Evolutionary conservation across 2,888 invertebrate species (phyloP).

Genomic region (Pristionchus fissidentatus): DNA sequence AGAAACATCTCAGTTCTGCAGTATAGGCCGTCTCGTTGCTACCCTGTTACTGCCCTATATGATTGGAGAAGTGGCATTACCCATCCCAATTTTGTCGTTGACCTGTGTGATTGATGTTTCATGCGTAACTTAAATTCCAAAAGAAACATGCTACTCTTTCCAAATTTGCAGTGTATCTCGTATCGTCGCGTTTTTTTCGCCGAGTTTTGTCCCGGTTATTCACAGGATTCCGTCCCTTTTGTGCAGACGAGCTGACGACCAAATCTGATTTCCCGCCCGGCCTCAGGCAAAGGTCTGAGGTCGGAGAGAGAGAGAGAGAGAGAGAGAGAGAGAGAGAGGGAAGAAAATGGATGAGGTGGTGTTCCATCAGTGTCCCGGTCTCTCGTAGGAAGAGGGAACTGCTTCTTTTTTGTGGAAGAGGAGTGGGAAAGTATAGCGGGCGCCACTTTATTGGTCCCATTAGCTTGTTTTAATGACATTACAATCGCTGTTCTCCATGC

Average conservation of each 20-base stretch:
- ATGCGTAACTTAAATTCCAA: too few species aligned
- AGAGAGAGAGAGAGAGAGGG: slow-evolving; percentile 9
- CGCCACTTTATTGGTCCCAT: neutral
- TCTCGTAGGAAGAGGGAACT: neutral
- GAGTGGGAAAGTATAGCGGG: neutral
- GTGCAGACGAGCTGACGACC: neutral
- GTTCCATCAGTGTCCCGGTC: slow-evolving; percentile 27
- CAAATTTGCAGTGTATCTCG: too few species aligned
- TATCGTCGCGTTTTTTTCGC: too few species aligned
- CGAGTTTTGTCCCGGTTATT: too few species aligned
- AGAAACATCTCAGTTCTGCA: too few species aligned
- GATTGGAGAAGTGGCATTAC: too few species aligned
- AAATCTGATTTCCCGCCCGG: slow-evolving; percentile 6
- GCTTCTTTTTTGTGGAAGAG: neutral
- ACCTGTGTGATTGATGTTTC: too few species aligned
- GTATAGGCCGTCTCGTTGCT: too few species aligned
- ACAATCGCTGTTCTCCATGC: neutral
- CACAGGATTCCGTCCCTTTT: too few species aligned
- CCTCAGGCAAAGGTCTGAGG: slow-evolving; percentile 6
- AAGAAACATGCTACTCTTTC: too few species aligned
- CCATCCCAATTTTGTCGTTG: too few species aligned
- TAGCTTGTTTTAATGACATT: neutral
- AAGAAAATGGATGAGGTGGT: slow-evolving; percentile 35
- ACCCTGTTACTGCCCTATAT: too few species aligned
- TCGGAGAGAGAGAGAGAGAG: slow-evolving; percentile 13